Conservation (phyloP, 2,797 vertebrate genomes). For the Hipposideros larvatus region DNA sequence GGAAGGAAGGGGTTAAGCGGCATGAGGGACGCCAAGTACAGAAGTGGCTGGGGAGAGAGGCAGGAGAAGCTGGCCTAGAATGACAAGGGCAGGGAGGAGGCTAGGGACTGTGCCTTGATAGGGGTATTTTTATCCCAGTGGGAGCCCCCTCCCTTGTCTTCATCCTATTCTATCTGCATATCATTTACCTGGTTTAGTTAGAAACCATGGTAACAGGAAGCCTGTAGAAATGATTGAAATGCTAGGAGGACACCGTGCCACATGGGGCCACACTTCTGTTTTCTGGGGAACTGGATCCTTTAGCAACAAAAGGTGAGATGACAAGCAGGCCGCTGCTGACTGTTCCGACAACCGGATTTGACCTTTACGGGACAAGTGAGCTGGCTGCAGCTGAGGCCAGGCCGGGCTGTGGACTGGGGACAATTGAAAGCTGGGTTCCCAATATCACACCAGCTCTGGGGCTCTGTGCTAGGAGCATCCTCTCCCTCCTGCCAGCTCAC, state of each 20-base stretch:
- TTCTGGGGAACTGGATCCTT: constrained; percentile 57
- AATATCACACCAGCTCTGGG: rapidly evolving
- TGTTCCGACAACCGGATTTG: background rate
- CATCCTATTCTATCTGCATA: background rate
- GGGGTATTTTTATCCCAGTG: background rate
- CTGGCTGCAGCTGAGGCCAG: background rate
- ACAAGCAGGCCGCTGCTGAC: background rate
- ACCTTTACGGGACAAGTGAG: constrained; percentile 40
- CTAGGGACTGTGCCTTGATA: background rate
- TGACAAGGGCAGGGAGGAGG: background rate
- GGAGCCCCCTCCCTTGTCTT: background rate
- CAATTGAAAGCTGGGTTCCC: background rate
- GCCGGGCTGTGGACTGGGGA: background rate
- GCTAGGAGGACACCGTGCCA: background rate
- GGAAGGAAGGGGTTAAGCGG: background rate
- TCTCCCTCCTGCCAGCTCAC: background rate
- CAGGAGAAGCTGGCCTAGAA: background rate
- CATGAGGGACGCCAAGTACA: background rate
- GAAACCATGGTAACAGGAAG: constrained; percentile 67
- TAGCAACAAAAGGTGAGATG: background rate
- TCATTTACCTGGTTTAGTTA: background rate
- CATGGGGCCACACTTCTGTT: background rate
- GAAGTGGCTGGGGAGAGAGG: background rate
- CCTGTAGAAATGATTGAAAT: background rate
- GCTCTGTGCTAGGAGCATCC: background rate